These are phyloP conservation scores for Bilobella aurantiaca DNA, from an alignment of 1,140 invertebrate species.

Conservation along the genomic window DNA sequence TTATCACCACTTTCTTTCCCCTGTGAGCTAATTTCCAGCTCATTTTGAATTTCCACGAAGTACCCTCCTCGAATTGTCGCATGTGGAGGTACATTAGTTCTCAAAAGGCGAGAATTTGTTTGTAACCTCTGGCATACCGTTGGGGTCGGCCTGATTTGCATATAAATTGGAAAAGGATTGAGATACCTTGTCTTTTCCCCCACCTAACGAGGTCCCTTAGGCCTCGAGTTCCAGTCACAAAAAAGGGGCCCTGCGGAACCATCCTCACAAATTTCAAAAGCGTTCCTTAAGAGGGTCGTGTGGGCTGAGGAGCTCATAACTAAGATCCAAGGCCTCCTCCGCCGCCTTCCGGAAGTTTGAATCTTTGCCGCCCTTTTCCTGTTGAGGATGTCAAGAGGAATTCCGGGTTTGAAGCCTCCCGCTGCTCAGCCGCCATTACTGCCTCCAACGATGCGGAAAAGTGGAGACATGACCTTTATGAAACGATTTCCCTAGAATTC, in stretches of 20 bases:
- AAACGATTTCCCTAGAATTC: neutral
- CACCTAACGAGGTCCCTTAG: neutral
- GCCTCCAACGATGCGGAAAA: slow-evolving; percentile 2
- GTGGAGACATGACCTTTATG: slow-evolving; percentile 6
- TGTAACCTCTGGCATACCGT: neutral
- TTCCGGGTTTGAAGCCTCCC: neutral
- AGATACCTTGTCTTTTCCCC: neutral
- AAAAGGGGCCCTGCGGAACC: neutral
- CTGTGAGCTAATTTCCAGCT: too few species aligned
- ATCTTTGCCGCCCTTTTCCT: neutral
- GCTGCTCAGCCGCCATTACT: slow-evolving; percentile 2
- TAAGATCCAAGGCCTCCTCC: too few species aligned
- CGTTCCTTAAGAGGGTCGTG: neutral
- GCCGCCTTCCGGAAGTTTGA: slow-evolving; percentile 1
- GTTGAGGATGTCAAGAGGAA: too few species aligned
- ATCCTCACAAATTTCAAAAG: neutral
- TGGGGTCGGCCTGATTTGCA: slow-evolving; percentile 21
- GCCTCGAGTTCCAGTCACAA: too few species aligned
- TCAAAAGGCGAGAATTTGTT: slow-evolving; percentile 9
- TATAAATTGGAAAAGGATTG: slow-evolving; percentile 34
- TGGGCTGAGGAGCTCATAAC: neutral
- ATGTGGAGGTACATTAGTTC: too few species aligned
- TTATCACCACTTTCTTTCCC: too few species aligned
- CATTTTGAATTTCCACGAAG: too few species aligned
- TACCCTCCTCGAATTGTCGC: too few species aligned